Evolutionary conservation across 2,888 invertebrate species (phyloP), one percentile per base, ranked within the genome.

Genomic region (Unio delphinus): DNA sequence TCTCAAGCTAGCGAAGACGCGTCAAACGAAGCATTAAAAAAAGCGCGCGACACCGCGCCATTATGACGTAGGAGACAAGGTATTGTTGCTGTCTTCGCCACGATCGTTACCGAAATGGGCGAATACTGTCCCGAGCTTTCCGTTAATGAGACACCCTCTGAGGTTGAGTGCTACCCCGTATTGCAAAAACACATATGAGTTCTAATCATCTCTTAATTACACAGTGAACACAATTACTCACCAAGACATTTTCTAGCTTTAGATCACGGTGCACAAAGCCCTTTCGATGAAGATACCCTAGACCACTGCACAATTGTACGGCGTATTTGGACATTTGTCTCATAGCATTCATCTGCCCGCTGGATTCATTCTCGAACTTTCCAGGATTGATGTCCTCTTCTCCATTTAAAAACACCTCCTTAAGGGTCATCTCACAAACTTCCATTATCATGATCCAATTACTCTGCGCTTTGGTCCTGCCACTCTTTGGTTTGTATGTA

Each of bases 221-320:
- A 45, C 15, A 45, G 45, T 45, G 11, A 15, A 45, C 45, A 15
- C 15, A 45, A 11, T 57, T 59, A 75, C 82, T 65, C 74, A 87
- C 87, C 79, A 88, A 70, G 62, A 88, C 81, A 68, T 87, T 87
- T 67, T 87, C 85, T 15, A 85, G 80, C 64, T 86, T 88, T 55
- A 88, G 73, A 68, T 88, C 88, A 15, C 88, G 76, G 68, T 86
- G 86, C 0, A 86, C 84, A 30, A 85, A 77, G 60, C 80, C 79
- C 67, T 83, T 85, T 5, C 74, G 67, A 73, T 87, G 87, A 0
- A 87, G 72, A 68, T 86, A 87, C 5, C 67, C 55, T 34, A 87
- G 68, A 8, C 84, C 87, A 45, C 60, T 65, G 68, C 83, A 76
- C 1, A 83, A 72, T 72, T 86, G 84, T 1, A 74, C 65, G 18